Conservation (phyloP, 2,113 vertebrate species). For the Naja naja region DNA sequence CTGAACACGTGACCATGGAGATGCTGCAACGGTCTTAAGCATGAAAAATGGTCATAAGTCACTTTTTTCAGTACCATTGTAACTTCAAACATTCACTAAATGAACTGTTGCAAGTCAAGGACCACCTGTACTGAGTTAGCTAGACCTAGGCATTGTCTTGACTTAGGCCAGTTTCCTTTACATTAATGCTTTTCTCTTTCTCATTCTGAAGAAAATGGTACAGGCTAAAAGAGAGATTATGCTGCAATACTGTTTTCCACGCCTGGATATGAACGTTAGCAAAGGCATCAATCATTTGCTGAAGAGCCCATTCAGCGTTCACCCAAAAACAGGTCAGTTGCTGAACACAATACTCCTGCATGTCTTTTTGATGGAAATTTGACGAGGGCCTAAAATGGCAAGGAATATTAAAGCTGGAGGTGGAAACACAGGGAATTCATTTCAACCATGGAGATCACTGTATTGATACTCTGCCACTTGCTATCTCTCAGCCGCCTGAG, state of each 20-base stretch:
- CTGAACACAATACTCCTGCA: neutral
- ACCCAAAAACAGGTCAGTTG: constrained; percentile 88
- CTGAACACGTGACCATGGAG: neutral
- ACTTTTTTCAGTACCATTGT: neutral
- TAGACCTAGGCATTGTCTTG: neutral
- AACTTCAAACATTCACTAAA: neutral
- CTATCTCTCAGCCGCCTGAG: neutral
- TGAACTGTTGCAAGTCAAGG: neutral
- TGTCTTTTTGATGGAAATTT: neutral
- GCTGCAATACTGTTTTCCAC: constrained; percentile 95
- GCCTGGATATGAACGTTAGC: constrained; percentile 92
- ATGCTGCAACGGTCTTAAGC: neutral
- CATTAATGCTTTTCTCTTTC: neutral
- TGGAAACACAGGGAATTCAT: neutral
- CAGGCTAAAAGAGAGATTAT: constrained; percentile 85
- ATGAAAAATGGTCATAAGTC: neutral
- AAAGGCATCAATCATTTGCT: constrained; percentile 92
- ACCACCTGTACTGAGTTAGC: neutral
- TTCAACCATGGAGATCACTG: neutral
- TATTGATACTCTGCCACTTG: neutral
- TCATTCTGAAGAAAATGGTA: constrained; percentile 31
- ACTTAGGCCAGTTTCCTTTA: neutral
- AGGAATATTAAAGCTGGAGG: neutral
- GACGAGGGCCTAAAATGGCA: too few relatives aligned
- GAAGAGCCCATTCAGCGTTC: constrained; percentile 96